Base-by-base conservation (phyloP, 2,888 invertebrate genomes). In the Lottia gigantea region DNA sequence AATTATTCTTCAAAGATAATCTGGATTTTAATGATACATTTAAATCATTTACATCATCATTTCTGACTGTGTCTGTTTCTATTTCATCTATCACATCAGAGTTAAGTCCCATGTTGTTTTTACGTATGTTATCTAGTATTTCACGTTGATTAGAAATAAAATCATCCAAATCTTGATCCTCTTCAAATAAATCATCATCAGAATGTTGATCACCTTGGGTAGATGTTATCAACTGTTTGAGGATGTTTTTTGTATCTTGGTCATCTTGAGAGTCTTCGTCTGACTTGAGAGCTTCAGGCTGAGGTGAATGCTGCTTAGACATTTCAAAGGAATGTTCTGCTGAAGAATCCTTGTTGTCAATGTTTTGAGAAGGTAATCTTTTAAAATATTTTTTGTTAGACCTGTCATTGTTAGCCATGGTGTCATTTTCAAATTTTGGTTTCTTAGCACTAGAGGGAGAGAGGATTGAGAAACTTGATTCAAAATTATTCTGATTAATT, bases 81-180 rank as follows among this genome's bases (percentile, higher is more conserved):
- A 40, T 40, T 6, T 40, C 40, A 40, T 40, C 40, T 40, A 40
- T 40, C n/a, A 45, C 31, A 31, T 19, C 64, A 19, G 26, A 64
- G 25, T 31, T 8, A n/a, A 31, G 26, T 16, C 64, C 31, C 15
- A 46, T 46, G 8, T 46, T 46, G 25, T 25, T 46, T 26, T 66
- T 66, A 46, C 25, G n/a, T 14, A 66, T 46, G 12, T 46, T 47
- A 66, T 46, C 66, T 12, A 47, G 25, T 47, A 46, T 47, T 47
- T 66, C 66, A 46, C 45, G 23, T n/a, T 46, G 66, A 7, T 46
- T 49, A 1, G 46, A 26, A 46, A 66, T 19, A 46, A 64, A 40
- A 66, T 66, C 66, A 66, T 66, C 66, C 19, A 66, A n/a, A 16
- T 66, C 47, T 47, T n/a, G 46, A 46, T 46, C 19, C n/a, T 46